Conservation (phyloP, 2,797 vertebrate species). For the Esox lucius region DNA sequence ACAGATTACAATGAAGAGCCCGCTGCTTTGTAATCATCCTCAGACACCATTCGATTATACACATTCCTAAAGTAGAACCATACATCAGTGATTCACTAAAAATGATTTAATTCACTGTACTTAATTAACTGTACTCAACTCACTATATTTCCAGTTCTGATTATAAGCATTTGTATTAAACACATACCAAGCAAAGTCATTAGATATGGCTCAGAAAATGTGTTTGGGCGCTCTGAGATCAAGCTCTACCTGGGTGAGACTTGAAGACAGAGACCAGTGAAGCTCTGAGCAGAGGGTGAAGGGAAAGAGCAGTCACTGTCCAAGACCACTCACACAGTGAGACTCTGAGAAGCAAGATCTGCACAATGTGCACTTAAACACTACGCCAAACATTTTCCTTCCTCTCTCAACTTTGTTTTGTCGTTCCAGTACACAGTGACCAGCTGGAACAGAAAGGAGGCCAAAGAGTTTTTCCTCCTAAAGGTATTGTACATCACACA, state of each 20-base stretch:
- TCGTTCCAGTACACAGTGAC: constrained; percentile 9
- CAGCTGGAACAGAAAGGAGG: constrained; percentile 4
- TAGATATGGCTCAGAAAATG: neutral
- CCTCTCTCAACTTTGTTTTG: constrained; percentile 4
- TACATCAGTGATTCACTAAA: neutral
- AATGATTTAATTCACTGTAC: neutral
- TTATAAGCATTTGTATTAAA: neutral
- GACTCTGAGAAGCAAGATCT: constrained; percentile 6
- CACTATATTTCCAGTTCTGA: neutral
- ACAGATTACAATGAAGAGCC: too few species aligned
- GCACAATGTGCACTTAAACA: neutral
- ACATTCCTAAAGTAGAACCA: neutral
- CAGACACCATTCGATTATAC: neutral
- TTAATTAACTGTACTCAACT: neutral
- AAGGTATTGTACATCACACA: constrained; percentile 44
- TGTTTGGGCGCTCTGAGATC: neutral
- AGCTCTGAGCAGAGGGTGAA: constrained; percentile 30
- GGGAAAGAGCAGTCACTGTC: neutral
- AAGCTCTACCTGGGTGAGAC: constrained; percentile 5
- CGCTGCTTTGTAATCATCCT: neutral
- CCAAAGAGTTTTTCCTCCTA: constrained; percentile 32
- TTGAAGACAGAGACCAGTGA: neutral
- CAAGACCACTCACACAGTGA: neutral
- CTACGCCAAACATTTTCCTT: neutral
- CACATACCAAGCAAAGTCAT: neutral